Evolutionary conservation across 2,113 vertebrate species (phyloP).

Genomic region (Phyllostomus discolor): DNA sequence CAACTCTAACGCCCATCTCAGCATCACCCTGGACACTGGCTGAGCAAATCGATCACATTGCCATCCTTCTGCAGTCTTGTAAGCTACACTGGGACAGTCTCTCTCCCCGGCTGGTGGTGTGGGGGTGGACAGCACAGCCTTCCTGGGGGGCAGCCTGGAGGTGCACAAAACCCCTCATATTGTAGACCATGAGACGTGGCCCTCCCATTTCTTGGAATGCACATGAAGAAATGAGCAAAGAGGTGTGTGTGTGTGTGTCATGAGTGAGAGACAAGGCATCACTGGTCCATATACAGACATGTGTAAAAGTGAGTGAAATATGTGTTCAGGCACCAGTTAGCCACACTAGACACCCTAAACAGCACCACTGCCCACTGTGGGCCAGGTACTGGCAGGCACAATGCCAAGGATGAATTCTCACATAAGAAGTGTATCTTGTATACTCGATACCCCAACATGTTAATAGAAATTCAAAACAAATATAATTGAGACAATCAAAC

Average conservation of each 20-base stretch:
- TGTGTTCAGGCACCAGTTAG: background rate
- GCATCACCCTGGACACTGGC: background rate
- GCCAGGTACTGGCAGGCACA: background rate
- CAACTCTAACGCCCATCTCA: background rate
- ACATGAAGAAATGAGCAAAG: background rate
- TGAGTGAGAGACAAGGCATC: background rate
- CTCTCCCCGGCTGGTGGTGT: background rate
- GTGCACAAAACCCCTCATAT: background rate
- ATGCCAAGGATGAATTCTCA: background rate
- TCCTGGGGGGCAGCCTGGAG: background rate
- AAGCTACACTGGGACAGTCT: background rate
- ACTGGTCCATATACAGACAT: background rate
- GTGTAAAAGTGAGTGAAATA: background rate
- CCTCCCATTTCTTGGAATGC: background rate
- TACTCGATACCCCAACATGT: background rate
- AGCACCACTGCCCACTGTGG: too few relatives aligned
- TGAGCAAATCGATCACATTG: background rate
- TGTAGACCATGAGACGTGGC: background rate
- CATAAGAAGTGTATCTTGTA: background rate
- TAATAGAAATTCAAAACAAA: conserved; percentile 1
- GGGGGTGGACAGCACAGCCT: background rate
- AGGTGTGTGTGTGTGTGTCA: fast-evolving
- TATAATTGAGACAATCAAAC: background rate
- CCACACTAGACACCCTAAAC: background rate
- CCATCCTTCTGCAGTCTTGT: background rate